These are phyloP conservation scores for Sceloporus undulatus DNA, from an alignment of 2,113 vertebrate genomes.

Conservation along the genomic window DNA sequence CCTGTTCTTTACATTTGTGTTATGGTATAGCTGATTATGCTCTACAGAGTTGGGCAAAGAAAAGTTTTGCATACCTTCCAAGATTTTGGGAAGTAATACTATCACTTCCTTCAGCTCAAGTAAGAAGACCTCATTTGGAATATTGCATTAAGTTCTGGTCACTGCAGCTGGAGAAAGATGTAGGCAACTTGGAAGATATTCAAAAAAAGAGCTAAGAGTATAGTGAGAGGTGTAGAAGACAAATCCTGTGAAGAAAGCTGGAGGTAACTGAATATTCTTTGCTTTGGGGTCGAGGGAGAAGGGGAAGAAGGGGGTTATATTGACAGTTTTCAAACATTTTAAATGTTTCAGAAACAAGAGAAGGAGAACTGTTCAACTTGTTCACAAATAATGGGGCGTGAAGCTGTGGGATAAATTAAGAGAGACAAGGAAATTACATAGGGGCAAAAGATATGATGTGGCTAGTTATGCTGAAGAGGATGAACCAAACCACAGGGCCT, in stretches of 20 bases:
- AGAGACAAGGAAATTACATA: not conserved
- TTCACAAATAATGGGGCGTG: not conserved
- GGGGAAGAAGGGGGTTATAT: not conserved
- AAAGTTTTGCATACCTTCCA: not conserved
- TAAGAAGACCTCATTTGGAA: slow-evolving; percentile 11
- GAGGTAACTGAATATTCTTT: slow-evolving; percentile 2
- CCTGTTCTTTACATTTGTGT: not conserved
- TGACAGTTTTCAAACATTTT: slow-evolving; percentile 1
- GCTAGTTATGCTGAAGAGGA: not conserved
- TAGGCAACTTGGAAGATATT: not conserved
- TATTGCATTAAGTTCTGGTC: not conserved
- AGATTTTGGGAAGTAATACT: not conserved
- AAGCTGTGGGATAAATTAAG: not conserved
- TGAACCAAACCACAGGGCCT: not conserved
- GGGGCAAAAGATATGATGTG: not conserved
- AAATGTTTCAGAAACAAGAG: not conserved
- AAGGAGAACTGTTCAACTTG: not conserved
- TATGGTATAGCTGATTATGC: slow-evolving; percentile 16
- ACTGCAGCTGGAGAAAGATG: not conserved
- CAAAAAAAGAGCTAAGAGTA: not conserved
- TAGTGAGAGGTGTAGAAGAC: not conserved
- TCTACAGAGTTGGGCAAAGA: no score
- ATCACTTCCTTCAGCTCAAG: not conserved
- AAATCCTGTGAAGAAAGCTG: not conserved
- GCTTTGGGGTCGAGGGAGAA: not conserved